These are phyloP conservation scores for Phorcus lineatus DNA, from an alignment of 2,888 invertebrate genomes.

Conservation along the genomic window DNA sequence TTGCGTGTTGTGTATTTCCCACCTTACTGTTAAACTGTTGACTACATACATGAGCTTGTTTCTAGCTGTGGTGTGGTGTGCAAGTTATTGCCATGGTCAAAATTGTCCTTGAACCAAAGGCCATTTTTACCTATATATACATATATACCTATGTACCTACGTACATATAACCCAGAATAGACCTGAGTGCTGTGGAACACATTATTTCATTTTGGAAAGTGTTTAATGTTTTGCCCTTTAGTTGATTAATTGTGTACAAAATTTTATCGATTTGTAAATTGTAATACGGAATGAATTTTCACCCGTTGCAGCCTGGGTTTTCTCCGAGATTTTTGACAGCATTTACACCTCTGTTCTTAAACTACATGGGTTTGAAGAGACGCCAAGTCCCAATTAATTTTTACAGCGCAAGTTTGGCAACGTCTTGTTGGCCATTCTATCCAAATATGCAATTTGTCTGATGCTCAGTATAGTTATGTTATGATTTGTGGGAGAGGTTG, in stretches of 20 bases:
- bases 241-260: conserved; percentile 11
- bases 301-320: not conserved
- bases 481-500: not conserved
- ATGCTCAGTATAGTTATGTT: conserved; percentile 6
- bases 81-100: not conserved
- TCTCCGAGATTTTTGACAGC: conserved; percentile 14
- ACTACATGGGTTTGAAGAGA: not conserved
- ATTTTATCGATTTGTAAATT: conserved; percentile 14
- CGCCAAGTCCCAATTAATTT: not conserved
- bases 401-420: not conserved
- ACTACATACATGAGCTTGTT: not conserved
- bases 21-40: conserved; percentile 5
- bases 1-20: conserved; percentile 31
- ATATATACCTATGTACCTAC: conserved; percentile 6
- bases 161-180: not conserved
- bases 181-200: not conserved
- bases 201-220: conserved; percentile 4
- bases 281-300: conserved; percentile 20
- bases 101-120: not conserved
- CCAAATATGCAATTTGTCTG: conserved; percentile 21
- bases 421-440: not conserved
- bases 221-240: conserved; percentile 15
- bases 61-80: not conserved
- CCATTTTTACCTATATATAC: conserved; percentile 8
- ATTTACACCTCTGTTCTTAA: conserved; percentile 1